Base-by-base conservation (phyloP, 2,113 vertebrate genomes). In the Ctenodactylus gundi region DNA sequence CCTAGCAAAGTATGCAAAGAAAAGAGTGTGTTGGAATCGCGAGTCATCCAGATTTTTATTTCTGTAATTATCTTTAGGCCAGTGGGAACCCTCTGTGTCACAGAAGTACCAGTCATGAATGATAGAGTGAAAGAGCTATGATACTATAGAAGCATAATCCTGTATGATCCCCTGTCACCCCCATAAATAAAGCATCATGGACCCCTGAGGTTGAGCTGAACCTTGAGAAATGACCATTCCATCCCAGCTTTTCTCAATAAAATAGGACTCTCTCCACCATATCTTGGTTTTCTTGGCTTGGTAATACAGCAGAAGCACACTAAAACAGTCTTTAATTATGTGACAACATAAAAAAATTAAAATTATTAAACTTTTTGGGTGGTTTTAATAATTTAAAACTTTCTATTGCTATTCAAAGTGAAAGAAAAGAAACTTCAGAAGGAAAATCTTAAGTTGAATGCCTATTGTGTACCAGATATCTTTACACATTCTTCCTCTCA, bases 401-500 rank as follows among this genome's bases (percentile, higher is more conserved):
- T 29, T 14, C 46, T 87, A 1, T 67, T 70, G n/a, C 81, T 82
- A 64, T 49, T 13, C 67, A 82, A 10, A 81, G 68, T 76, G 76
- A 86, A 77, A 77, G 41, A 76, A 60, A 75, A 75, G 88, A 14
- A 65, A 77, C 53, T 53, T n/a, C 91, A 36, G 62, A 95, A 84
- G 70, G 11, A n/a, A n/a, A n/a, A n/a, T n/a, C n/a, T 68, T 78
- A 68, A 86, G 64, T 46, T 62, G 67, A 89, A 27, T 34, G n/a
- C 15, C 70, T 76, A 77, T 34, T 29, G 58, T 0, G 39, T 73
- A 44, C 2, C 0, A 80, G 58, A 25, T 20, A 76, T 51, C 86
- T 88, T 91, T 25, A 64, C 49, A 46, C 3, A 57, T 29, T 68
- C 78, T 88, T 72, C 58, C 75, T 12, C 34, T 92, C 64, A 70